A percentile compares a stretch with the other conserved stretches of the same genome.
phyloP scores from a whole-genome alignment of 2,113 vertebrate species.

The Tragelaphus scriptus region DNA sequence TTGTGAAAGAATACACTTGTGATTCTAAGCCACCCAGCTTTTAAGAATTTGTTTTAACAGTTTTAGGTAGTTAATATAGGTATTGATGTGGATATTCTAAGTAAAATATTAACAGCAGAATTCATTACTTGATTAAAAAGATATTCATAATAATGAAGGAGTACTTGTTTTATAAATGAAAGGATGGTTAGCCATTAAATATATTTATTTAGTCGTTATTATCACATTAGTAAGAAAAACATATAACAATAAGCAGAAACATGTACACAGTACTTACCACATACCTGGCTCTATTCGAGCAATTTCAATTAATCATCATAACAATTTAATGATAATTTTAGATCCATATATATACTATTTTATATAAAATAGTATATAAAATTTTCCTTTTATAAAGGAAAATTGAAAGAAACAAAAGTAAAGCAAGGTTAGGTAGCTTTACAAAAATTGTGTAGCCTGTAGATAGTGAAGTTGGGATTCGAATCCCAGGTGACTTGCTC shows the following conservation, averaged over 20 bases:
- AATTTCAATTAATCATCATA: neutral
- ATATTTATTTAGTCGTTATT: neutral
- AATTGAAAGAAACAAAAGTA: neutral
- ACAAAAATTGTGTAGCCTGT: neutral
- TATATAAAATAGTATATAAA: neutral
- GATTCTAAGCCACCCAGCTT: neutral
- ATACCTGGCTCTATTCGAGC: neutral
- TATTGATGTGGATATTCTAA: neutral
- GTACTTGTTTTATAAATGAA: neutral
- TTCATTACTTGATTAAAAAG: neutral
- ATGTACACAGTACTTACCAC: neutral
- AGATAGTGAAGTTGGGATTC: neutral
- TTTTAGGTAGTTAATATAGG: neutral
- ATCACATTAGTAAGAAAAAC: neutral
- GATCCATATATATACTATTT: neutral
- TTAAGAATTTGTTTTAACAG: neutral
- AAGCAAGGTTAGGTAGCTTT: neutral
- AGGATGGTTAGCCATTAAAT: neutral
- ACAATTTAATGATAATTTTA: neutral
- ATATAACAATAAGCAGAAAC: neutral
- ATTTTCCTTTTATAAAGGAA: neutral
- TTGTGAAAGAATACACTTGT: neutral
- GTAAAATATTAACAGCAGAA: neutral
- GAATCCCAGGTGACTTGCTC: neutral
- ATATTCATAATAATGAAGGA: neutral